Percentiles rank a stretch among this genome's conserved stretches.
phyloP scores from a whole-genome alignment of 1,140 invertebrate genomes.

The Anastatus disparis region DNA sequence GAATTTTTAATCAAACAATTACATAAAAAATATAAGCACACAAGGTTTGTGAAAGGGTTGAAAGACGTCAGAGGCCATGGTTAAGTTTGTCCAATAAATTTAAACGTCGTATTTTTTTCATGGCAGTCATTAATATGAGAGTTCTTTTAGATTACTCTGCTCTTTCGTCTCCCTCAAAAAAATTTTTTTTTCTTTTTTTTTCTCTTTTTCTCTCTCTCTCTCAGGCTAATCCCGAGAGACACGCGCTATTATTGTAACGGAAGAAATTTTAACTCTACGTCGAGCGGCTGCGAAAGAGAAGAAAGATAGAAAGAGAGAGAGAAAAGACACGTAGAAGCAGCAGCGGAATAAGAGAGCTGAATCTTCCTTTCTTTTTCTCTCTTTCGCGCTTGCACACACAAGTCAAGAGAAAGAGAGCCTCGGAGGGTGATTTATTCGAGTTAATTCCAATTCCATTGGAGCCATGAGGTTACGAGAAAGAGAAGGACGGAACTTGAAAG shows the following conservation, averaged over 20 bases:
- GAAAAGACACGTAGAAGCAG: not conserved
- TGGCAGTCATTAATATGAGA: slow-evolving; percentile 48
- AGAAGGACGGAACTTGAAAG: slow-evolving; percentile 41
- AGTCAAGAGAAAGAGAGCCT: slow-evolving; percentile 48
- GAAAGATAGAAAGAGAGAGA: slow-evolving; percentile 8
- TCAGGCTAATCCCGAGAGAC: slow-evolving; percentile 49
- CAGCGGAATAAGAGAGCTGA: slow-evolving; percentile 6
- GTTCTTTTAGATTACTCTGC: slow-evolving; percentile 45
- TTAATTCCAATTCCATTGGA: slow-evolving; percentile 70
- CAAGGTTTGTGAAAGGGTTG: slow-evolving; percentile 15
- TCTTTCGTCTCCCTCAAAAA: slow-evolving; percentile 38
- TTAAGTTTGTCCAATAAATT: slow-evolving; percentile 32
- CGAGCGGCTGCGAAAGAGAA: slow-evolving; percentile 44
- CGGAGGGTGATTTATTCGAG: slow-evolving; percentile 67
- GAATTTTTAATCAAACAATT: slow-evolving; percentile 36
- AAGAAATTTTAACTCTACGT: slow-evolving; percentile 62
- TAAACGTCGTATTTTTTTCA: slow-evolving; percentile 36
- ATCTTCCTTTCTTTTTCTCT: no score
- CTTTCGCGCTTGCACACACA: no score
- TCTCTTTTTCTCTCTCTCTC: slow-evolving; percentile 31
- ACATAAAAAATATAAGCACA: slow-evolving; percentile 25
- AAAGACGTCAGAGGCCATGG: slow-evolving; percentile 8
- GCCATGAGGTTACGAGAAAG: slow-evolving; percentile 56
- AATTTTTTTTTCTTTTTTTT: slow-evolving; percentile 41
- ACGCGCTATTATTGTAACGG: slow-evolving; percentile 55